Evolutionary conservation across 2,888 invertebrate species (phyloP).

Genomic region (Spicauda simplicius): DNA sequence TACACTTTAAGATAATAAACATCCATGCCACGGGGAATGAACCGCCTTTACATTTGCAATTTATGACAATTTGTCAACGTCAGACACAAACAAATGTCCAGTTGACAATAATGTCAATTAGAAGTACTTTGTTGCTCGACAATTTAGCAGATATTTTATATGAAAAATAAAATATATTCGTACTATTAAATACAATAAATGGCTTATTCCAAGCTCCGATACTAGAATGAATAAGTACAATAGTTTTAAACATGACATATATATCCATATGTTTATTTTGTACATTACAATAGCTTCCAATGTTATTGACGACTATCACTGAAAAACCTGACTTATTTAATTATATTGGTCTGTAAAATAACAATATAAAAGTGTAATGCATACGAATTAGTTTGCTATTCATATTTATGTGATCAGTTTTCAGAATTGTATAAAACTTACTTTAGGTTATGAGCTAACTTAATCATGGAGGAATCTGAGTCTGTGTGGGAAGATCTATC

Average conservation of each 20-base stretch:
- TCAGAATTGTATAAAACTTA: background rate
- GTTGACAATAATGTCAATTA: too few species aligned
- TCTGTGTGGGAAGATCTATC: slow-evolving; percentile 88
- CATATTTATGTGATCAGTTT: background rate
- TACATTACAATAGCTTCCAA: background rate
- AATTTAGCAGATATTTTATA: background rate
- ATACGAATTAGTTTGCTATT: too few species aligned
- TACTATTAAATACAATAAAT: background rate
- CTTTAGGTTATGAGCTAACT: slow-evolving; percentile 2
- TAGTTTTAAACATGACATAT: background rate
- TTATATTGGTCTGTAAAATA: too few species aligned
- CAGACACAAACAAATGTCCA: too few species aligned
- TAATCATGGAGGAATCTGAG: slow-evolving; percentile 68
- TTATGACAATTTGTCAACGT: too few species aligned
- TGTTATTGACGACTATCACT: too few species aligned
- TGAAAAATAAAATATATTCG: background rate
- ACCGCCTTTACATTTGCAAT: too few species aligned
- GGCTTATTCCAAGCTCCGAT: background rate
- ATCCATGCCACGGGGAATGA: too few species aligned
- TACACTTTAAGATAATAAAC: too few species aligned
- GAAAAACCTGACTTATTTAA: too few species aligned
- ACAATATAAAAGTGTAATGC: too few species aligned
- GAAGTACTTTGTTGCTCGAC: too few species aligned
- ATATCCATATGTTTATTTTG: background rate
- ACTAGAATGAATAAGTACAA: background rate